Base-by-base conservation (phyloP, 2,113 vertebrate genomes). In the Pachycephala philippinensis region DNA sequence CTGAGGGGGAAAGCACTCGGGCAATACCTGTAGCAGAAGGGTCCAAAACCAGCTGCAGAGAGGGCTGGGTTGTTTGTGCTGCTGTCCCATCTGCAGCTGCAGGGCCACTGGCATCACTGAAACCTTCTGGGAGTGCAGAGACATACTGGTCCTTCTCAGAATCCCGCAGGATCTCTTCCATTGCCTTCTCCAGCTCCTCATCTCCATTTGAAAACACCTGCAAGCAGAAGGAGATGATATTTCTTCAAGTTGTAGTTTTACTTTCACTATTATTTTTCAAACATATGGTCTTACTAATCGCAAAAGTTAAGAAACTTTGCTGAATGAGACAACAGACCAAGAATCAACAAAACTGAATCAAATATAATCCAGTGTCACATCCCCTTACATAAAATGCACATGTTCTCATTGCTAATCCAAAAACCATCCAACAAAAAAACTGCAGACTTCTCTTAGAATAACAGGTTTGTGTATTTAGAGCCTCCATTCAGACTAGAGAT, bases 161-260 rank as follows among this genome's bases (percentile, higher is more conserved):
- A 96, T 99, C 99, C 74, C 98, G 98, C 93, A 99, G 94, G 39
- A 99, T 98, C 91, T 99, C 99, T 95, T 99, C 99, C 99, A 99
- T 99, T 26, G 99, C 99, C 95, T 98, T 99, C 96, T 99, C 99
- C 95, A 99, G 63, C 95, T 99, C 99, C 90, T 99, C 99, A 92
- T 98, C 98, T 66, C 98, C 99, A 95, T 99, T 98, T 93, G 98
- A 99, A 96, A 99, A 98, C 76, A 99, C 99, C 99, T 99, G 97
- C 20, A 52, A 66, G 27, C 24, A 91, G 22, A 20, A 84, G 15
- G 30, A 82, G 15, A 61, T 13, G 1, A 44, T 4, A 6, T 15
- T 40, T 40, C 52, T 59, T 30, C n/a, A 80, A 93, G 30, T 2
- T 72, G 4, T 35, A 47, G 28, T 33, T 90, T 69, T 44, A 60